Conservation (phyloP, 2,797 vertebrate genomes). For the Halcyon leucocephala region DNA sequence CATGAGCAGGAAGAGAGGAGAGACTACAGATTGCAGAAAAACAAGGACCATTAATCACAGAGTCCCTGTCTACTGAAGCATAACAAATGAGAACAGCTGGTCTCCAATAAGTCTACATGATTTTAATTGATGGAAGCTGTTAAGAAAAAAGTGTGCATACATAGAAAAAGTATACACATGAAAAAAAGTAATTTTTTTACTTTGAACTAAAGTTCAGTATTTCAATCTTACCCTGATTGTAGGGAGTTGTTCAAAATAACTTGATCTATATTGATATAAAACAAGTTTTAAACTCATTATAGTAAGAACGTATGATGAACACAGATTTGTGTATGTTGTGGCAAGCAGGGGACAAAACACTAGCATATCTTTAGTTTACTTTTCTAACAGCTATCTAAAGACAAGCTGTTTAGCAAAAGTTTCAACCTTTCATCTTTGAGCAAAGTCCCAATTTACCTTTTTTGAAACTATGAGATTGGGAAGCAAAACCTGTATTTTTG, state of each 20-base stretch:
- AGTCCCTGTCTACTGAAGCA: conserved; percentile 43
- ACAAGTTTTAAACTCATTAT: neutral
- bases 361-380: neutral
- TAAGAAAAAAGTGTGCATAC: neutral
- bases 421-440: neutral
- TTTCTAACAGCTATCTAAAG: neutral
- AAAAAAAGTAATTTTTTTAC: neutral
- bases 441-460: neutral
- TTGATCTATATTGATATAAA: neutral
- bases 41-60: conserved; percentile 58
- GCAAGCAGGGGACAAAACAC: neutral
- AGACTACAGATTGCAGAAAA: conserved; percentile 54
- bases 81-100: conserved; percentile 62
- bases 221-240: neutral
- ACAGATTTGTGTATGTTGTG: neutral
- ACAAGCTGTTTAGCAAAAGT: neutral
- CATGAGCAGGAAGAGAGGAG: conserved; percentile 54
- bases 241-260: neutral
- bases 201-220: neutral
- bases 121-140: conserved; percentile 57
- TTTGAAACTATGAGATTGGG: neutral
- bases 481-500: neutral
- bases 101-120: conserved; percentile 57
- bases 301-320: neutral
- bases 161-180: neutral